phyloP scores from a whole-genome alignment of 2,888 invertebrate genomes.

The Lithophane ornitopus region DNA sequence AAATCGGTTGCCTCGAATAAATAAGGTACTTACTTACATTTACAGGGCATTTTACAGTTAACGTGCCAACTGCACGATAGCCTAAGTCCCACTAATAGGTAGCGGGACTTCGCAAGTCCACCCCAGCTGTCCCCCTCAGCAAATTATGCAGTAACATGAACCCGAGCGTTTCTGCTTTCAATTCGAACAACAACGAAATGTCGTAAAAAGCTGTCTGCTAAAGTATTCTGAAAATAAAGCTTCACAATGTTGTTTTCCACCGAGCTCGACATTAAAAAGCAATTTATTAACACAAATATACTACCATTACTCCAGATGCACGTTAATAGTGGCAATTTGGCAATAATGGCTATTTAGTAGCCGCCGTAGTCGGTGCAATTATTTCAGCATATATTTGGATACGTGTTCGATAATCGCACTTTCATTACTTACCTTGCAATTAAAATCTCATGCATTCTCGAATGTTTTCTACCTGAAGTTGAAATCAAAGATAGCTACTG shows the following conservation, averaged over 20 bases:
- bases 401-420: neutral
- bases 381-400: slow-evolving; percentile 20
- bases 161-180: neutral
- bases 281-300: slow-evolving; percentile 29
- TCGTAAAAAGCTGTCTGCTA: slow-evolving; percentile 4
- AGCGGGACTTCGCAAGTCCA: neutral
- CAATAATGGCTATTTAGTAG: slow-evolving; percentile 19
- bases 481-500: neutral
- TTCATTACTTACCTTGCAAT: slow-evolving; percentile 30
- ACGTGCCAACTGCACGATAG: neutral
- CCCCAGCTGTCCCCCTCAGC: neutral
- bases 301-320: slow-evolving; percentile 33
- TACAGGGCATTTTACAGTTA: neutral
- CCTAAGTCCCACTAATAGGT: neutral
- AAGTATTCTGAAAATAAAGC: slow-evolving; percentile 31
- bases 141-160: slow-evolving; percentile 34
- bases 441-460: slow-evolving; percentile 13
- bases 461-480: neutral
- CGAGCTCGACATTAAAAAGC: slow-evolving; percentile 21
- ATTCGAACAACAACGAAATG: slow-evolving; percentile 14
- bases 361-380: neutral
- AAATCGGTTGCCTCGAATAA: neutral
- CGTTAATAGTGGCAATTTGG: slow-evolving; percentile 44
- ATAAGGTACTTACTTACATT: neutral
- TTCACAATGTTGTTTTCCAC: slow-evolving; percentile 24